Percentiles rank a stretch among this genome's conserved stretches.
Evolutionary conservation across 2,113 vertebrate species (phyloP).

Genomic region (Rattus rattus): DNA sequence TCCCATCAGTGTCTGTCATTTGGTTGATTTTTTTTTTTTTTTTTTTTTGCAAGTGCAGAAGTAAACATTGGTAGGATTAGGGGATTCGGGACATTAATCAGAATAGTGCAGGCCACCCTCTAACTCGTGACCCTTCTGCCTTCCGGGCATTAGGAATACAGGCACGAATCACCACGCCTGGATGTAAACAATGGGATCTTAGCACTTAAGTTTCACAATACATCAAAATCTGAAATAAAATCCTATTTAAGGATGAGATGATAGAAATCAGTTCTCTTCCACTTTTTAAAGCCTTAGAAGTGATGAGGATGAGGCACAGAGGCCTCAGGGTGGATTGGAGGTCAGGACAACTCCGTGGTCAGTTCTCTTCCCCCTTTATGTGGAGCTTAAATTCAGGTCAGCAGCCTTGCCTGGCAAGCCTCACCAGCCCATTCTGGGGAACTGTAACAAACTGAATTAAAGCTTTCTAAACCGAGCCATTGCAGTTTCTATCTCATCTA

Average conservation of each 20-base stretch:
- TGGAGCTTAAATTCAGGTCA: background rate
- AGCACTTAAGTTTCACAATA: conserved; percentile 26
- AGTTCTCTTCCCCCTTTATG: background rate
- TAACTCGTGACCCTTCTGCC: background rate
- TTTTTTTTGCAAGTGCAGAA: conserved; percentile 8
- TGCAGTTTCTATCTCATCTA: background rate
- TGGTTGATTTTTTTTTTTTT: background rate
- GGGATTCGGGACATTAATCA: conserved; percentile 1
- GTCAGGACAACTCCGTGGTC: background rate
- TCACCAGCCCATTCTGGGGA: background rate
- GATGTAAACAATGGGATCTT: background rate
- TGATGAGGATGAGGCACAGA: background rate
- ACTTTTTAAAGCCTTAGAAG: conserved; percentile 21
- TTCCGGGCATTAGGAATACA: background rate
- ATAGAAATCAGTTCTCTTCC: background rate
- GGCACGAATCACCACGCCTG: background rate
- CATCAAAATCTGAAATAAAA: conserved; percentile 37
- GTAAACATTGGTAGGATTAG: conserved; percentile 15
- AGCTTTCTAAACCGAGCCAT: background rate
- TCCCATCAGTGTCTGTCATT: background rate
- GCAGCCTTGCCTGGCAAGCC: background rate
- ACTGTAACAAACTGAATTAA: background rate
- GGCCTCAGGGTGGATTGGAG: background rate
- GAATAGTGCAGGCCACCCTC: background rate
- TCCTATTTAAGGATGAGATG: conserved; percentile 28